Evolutionary conservation across 2,888 invertebrate species (phyloP).

Genomic region (Fabriciana adippe): DNA sequence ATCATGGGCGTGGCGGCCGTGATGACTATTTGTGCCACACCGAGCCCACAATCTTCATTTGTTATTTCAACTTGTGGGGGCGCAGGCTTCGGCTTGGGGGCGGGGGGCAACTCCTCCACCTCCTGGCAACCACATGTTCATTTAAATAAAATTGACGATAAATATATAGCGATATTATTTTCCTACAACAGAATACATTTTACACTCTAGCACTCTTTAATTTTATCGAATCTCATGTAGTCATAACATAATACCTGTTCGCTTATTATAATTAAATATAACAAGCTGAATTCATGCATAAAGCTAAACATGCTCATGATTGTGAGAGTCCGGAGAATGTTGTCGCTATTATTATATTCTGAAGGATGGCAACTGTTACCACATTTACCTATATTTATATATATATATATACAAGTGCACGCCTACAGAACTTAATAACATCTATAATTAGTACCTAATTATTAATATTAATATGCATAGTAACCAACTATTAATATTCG

Average conservation of each 20-base stretch:
- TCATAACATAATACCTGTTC: constrained; percentile 3
- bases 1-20: constrained; percentile 96
- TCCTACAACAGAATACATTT: background rate
- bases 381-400: too few relatives aligned
- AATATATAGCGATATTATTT: background rate
- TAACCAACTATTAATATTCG: too few relatives aligned
- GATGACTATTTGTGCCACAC: constrained; percentile 94
- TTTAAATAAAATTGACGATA: background rate
- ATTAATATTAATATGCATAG: too few relatives aligned
- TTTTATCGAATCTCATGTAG: too few relatives aligned
- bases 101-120: constrained; percentile 49
- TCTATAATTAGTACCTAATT: too few relatives aligned
- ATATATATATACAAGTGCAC: too few relatives aligned
- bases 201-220: background rate
- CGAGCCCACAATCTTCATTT: constrained; percentile 84
- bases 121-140: constrained; percentile 35
- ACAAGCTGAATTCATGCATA: constrained; percentile 32
- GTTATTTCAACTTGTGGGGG: constrained; percentile 70
- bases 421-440: too few relatives aligned
- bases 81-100: constrained; percentile 53
- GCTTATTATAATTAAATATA: constrained; percentile 5
- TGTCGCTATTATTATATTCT: too few relatives aligned
- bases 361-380: too few relatives aligned
- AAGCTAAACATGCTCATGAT: constrained; percentile 37
- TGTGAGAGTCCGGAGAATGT: constrained; percentile 1